phyloP scores from a whole-genome alignment of 2,113 vertebrate species.

The Tamias sibiricus region DNA sequence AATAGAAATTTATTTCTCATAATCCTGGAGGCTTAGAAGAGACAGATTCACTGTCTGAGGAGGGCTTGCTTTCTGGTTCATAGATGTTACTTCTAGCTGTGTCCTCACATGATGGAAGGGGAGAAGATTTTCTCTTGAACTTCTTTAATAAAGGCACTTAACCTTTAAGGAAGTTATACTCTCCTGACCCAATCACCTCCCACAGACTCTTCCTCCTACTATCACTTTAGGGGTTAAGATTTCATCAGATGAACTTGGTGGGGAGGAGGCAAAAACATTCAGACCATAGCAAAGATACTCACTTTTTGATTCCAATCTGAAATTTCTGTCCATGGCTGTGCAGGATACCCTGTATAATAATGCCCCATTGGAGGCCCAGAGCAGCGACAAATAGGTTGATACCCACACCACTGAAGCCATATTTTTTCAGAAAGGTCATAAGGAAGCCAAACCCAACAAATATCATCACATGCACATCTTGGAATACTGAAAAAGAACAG shows the following conservation, averaged over 20 bases:
- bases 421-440: slow-evolving; percentile 98
- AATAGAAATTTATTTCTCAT: neutral
- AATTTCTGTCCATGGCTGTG: slow-evolving; percentile 84
- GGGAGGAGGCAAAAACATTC: neutral
- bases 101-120: neutral
- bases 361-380: slow-evolving; percentile 96
- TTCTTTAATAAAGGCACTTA: neutral
- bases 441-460: slow-evolving; percentile 98
- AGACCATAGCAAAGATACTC: neutral
- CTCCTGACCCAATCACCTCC: neutral
- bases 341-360: slow-evolving; percentile 91
- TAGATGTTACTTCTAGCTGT: neutral
- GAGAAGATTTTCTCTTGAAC: neutral
- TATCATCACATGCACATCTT: slow-evolving; percentile 98
- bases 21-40: neutral
- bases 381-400: slow-evolving; percentile 95
- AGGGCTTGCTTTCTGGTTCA: neutral
- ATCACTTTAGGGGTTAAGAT: neutral
- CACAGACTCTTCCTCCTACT: neutral
- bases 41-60: neutral
- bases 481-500: slow-evolving; percentile 90
- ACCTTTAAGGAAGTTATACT: neutral
- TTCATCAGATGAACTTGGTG: neutral
- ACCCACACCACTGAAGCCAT: slow-evolving; percentile 96
- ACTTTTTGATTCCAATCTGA: slow-evolving; percentile 87